Percentiles rank a stretch among this genome's conserved stretches.
Evolutionary conservation across 2,888 invertebrate genomes (phyloP).

Genomic region (Noctua comes): DNA sequence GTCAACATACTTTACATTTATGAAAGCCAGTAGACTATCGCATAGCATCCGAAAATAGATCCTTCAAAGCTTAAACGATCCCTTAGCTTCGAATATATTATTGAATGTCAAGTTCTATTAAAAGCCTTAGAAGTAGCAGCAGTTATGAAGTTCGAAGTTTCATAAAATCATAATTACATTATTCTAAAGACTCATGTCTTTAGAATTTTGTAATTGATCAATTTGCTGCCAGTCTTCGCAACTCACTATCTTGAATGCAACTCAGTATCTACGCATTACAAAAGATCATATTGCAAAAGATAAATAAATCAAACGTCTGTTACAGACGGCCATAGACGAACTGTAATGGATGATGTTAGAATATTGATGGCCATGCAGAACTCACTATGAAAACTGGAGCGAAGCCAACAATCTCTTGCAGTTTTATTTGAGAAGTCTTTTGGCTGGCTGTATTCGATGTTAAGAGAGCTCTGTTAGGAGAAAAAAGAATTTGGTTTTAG

Average conservation of each 20-base stretch:
- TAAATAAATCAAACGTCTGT: slow-evolving; percentile 29
- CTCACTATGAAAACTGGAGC: slow-evolving; percentile 46
- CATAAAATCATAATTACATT: slow-evolving; percentile 8
- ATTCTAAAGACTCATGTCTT: neutral
- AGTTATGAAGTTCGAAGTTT: neutral
- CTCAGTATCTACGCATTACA: neutral
- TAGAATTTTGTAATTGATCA: neutral
- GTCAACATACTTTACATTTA: neutral
- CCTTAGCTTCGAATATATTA: neutral
- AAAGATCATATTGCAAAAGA: slow-evolving; percentile 40
- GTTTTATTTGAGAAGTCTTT: slow-evolving; percentile 47
- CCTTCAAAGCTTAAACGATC: neutral
- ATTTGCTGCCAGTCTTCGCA: neutral
- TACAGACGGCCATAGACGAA: slow-evolving; percentile 15
- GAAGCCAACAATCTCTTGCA: slow-evolving; percentile 47
- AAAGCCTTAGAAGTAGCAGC: neutral
- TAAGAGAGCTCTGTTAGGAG: neutral
- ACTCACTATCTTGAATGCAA: slow-evolving; percentile 3
- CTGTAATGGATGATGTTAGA: slow-evolving; percentile 35
- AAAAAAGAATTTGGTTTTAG: neutral
- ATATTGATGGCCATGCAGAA: slow-evolving; percentile 38
- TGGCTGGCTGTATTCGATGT: slow-evolving; percentile 20
- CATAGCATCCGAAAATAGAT: slow-evolving; percentile 1
- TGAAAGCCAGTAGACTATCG: neutral
- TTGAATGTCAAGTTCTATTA: slow-evolving; percentile 4